A percentile compares a stretch with the other conserved stretches of the same genome.
Conservation (phyloP, 2,888 invertebrate genomes). For the Sinopyrophorus schimmeli region DNA sequence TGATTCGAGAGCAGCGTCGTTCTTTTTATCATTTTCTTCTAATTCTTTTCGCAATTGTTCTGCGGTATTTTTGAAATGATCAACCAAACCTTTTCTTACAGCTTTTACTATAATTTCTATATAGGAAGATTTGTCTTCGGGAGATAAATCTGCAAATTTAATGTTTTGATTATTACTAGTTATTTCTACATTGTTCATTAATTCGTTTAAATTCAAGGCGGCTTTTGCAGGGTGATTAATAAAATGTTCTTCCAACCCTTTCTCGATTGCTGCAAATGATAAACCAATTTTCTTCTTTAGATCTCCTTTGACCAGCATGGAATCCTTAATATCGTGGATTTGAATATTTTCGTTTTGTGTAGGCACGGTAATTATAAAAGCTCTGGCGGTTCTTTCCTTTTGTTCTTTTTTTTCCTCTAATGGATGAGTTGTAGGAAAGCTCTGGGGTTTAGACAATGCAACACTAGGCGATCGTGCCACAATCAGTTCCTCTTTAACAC, state of each 20-base stretch:
- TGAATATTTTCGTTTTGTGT: constrained; percentile 36
- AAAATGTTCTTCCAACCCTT: constrained; percentile 12
- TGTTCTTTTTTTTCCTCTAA: not conserved
- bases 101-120: too few relatives aligned
- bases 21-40: too few relatives aligned
- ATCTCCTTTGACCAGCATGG: constrained; percentile 4
- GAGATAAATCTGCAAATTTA: too few relatives aligned
- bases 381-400: constrained; percentile 36
- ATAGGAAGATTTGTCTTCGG: too few relatives aligned
- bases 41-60: too few relatives aligned
- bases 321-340: constrained; percentile 7
- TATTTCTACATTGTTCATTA: too few relatives aligned
- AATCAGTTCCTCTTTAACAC: constrained; percentile 40
- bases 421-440: not conserved
- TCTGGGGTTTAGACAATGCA: constrained; percentile 37
- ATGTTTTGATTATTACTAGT: too few relatives aligned
- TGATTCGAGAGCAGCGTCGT: too few relatives aligned
- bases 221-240: too few relatives aligned
- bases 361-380: constrained; percentile 45
- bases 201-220: too few relatives aligned
- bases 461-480: constrained; percentile 44
- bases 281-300: constrained; percentile 3
- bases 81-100: too few relatives aligned
- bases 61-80: too few relatives aligned
- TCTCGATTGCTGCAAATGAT: constrained; percentile 5